Evolutionary conservation across 2,888 invertebrate species (phyloP).

Genomic region (Tridacna crocea): DNA sequence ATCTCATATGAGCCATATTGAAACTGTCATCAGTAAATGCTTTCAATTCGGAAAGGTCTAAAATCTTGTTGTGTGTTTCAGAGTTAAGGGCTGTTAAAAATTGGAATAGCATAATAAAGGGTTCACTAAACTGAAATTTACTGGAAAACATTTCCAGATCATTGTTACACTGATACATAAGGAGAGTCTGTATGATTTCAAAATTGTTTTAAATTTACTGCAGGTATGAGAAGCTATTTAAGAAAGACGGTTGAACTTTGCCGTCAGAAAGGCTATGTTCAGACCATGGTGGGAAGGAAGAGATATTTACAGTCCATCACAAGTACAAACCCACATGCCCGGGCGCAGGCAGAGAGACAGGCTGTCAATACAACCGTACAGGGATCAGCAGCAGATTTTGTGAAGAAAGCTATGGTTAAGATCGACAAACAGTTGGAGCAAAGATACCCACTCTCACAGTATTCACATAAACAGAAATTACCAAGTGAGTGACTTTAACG

Average conservation of each 20-base stretch:
- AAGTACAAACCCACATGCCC: conserved; percentile 88
- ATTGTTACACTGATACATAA: too few relatives aligned
- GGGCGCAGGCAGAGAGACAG: conserved; percentile 92
- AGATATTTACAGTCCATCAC: conserved; percentile 89
- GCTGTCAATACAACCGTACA: conserved; percentile 98
- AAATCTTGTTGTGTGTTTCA: too few relatives aligned
- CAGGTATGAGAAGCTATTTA: conserved; percentile 88
- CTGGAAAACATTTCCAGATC: too few relatives aligned
- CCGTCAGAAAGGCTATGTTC: conserved; percentile 90
- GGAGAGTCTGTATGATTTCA: too few relatives aligned
- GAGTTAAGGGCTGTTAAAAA: too few relatives aligned
- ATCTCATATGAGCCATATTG: too few relatives aligned
- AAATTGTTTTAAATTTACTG: neutral
- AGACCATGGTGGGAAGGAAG: conserved; percentile 92
- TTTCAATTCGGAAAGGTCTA: too few relatives aligned
- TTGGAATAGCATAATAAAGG: too few relatives aligned
- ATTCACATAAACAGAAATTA: conserved; percentile 66
- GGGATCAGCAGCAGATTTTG: conserved; percentile 98
- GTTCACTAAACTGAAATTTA: too few relatives aligned
- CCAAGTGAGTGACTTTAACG: conserved; percentile 19
- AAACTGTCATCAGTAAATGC: too few relatives aligned
- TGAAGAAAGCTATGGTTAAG: conserved; percentile 94
- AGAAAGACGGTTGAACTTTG: conserved; percentile 88
- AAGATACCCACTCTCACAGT: conserved; percentile 83
- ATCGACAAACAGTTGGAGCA: conserved; percentile 88